Conservation (phyloP, 2,113 vertebrate genomes). For the Pseudonaja textilis region DNA sequence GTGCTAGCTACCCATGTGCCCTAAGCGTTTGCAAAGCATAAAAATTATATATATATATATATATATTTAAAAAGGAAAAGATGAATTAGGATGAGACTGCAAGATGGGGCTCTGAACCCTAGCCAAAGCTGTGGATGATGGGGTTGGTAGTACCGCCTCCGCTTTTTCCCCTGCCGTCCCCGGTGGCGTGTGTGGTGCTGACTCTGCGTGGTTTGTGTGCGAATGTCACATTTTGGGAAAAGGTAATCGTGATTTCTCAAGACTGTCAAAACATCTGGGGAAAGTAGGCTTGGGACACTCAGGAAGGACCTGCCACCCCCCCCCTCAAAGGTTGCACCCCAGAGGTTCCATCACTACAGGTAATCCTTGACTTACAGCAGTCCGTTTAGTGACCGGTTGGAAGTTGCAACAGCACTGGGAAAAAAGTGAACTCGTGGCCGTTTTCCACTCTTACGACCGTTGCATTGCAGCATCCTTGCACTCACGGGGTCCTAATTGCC, state of each 20-base stretch:
- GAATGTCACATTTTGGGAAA: background rate
- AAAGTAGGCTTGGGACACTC: background rate
- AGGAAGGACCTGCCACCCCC: background rate
- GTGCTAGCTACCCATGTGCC: background rate
- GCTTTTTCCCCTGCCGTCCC: background rate
- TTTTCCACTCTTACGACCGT: background rate
- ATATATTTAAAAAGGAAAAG: background rate
- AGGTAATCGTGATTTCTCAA: background rate
- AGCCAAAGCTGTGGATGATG: background rate
- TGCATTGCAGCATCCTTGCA: too few relatives aligned
- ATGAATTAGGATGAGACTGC: background rate
- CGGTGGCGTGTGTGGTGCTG: accelerated
- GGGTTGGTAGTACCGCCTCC: background rate
- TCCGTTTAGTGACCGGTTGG: background rate
- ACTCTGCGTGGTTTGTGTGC: background rate
- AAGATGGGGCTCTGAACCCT: background rate
- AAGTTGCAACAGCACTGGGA: background rate
- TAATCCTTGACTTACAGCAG: background rate
- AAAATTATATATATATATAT: too few relatives aligned
- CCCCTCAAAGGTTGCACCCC: background rate
- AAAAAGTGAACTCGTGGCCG: background rate
- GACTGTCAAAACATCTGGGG: background rate
- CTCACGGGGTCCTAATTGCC: background rate
- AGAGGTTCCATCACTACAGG: background rate
- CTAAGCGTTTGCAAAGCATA: background rate